Evolutionary conservation across 2,797 vertebrate genomes (phyloP), one percentile per base, ranked within the genome.

Genomic region (Hippopotamyrus pictus): DNA sequence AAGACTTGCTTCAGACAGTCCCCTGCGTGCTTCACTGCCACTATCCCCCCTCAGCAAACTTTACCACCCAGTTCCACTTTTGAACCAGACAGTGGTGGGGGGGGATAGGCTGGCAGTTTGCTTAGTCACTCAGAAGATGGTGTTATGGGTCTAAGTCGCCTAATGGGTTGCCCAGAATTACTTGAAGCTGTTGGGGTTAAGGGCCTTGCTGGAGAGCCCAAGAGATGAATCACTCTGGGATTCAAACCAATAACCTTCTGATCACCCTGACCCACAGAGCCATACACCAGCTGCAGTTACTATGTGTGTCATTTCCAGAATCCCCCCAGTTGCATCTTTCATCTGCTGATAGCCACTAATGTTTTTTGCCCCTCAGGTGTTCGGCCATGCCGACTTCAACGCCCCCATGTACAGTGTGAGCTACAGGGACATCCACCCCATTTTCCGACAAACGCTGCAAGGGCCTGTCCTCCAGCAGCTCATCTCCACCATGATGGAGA

Each of bases 371-470:
- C 19, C 46, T 12, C 37, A 94, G 93, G 90, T 93, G 12, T 94
- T 94, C 89, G 93, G 91, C 82, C 93, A 94, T 89, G 89, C 88
- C 37, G 91, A 94, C 69, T 93, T 93, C 88, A 91, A 12, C 4
- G 59, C 89, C 44, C 90, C 91, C 19, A 14, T 86, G 9, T 91
- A 91, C 22, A 91, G 57, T 4, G 85, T 88, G 65, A 86, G 46
- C 53, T 93, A 93, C 69, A 83, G 82, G 2, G 91, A 92, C 51
- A 76, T 94, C 54, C 93, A 94, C 59, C 79, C 90, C 19, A 88
- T 93, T 54, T 94, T 94, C 88, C 91, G 33, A 8, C 92, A 92
- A 76, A 94, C 93, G 0, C 89, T 94, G 11, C 93, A 94, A 87
- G 93, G 93, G 6, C 76, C 83, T 0, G 1, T 91, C 8, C 90